These are phyloP conservation scores for Albula goreensis DNA, from an alignment of 2,113 vertebrate genomes.

Conservation along the genomic window DNA sequence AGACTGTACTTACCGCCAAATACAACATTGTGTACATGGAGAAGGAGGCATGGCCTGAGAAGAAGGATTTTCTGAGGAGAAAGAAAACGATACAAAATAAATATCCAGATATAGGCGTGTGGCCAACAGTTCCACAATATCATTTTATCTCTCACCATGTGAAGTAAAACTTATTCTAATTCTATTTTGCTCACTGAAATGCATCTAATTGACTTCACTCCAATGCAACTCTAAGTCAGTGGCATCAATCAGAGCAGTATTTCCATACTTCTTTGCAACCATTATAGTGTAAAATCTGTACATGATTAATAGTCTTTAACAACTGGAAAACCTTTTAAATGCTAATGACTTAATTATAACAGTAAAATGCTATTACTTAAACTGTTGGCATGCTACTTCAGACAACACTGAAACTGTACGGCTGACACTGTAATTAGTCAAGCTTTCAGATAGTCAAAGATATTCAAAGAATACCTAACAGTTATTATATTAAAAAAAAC, in stretches of 20 bases:
- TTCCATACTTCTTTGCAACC: not conserved
- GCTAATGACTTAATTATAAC: too few species aligned
- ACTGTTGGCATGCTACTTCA: too few species aligned
- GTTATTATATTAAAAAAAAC: too few species aligned
- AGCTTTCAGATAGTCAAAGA: too few species aligned
- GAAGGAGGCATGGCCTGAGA: slow-evolving; percentile 97
- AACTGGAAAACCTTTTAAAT: not conserved
- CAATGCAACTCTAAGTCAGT: not conserved
- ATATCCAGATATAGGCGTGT: not conserved
- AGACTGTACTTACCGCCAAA: slow-evolving; percentile 87
- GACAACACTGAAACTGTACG: too few species aligned
- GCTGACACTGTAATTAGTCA: too few species aligned
- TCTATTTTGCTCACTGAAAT: not conserved
- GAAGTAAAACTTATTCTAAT: not conserved
- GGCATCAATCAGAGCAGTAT: not conserved
- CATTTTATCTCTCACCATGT: not conserved
- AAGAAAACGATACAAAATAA: slow-evolving; percentile 51
- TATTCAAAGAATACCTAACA: too few species aligned
- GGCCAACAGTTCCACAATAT: not conserved
- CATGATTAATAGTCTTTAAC: not conserved
- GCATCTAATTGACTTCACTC: not conserved
- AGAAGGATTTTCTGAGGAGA: slow-evolving; percentile 94
- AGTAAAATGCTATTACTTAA: too few species aligned
- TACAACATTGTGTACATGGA: slow-evolving; percentile 98
- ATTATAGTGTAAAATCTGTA: not conserved